Conservation (phyloP, 1,140 invertebrate species). For the Ceratina calcarata region DNA sequence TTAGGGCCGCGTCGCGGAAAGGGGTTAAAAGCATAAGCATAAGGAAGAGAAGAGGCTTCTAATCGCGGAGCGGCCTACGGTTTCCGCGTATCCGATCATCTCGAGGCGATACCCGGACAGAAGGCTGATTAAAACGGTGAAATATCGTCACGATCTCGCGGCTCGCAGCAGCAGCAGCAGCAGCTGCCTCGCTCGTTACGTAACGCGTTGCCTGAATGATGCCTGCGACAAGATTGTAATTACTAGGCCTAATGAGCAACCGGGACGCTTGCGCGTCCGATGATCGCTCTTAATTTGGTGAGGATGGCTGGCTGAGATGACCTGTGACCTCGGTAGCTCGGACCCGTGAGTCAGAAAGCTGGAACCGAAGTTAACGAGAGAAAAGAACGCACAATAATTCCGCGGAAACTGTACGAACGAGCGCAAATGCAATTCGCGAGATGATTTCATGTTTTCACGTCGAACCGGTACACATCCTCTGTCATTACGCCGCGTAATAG, state of each 20-base stretch:
- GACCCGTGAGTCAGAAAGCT: not conserved
- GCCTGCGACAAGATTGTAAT: constrained; percentile 54
- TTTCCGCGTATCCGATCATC: constrained; percentile 55
- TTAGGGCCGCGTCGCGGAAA: not conserved
- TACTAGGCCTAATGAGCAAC: constrained; percentile 55
- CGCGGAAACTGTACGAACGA: constrained; percentile 11
- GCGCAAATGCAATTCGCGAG: constrained; percentile 51
- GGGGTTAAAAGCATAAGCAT: not conserved
- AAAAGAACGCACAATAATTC: constrained; percentile 4
- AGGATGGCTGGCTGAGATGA: constrained; percentile 10
- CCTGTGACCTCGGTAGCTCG: not conserved
- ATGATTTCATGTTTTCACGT: constrained; percentile 33
- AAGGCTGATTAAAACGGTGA: constrained; percentile 62
- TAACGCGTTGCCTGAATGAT: constrained; percentile 43
- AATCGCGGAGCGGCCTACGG: constrained; percentile 26
- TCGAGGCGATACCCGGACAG: constrained; percentile 47
- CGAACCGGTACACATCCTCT: not conserved
- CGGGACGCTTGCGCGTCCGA: constrained; percentile 31
- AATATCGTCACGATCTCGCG: constrained; percentile 57
- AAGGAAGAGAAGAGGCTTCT: not conserved
- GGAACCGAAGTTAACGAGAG: not conserved
- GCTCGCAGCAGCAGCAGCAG: constrained; percentile 10
- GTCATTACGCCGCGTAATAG: constrained; percentile 48
- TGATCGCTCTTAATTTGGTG: constrained; percentile 47
- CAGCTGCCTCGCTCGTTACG: constrained; percentile 35